Percentiles rank a stretch among this genome's conserved stretches.
These are phyloP conservation scores for Drosophila subobscura DNA, from an alignment of 1,140 invertebrate genomes.

Conservation along the genomic window DNA sequence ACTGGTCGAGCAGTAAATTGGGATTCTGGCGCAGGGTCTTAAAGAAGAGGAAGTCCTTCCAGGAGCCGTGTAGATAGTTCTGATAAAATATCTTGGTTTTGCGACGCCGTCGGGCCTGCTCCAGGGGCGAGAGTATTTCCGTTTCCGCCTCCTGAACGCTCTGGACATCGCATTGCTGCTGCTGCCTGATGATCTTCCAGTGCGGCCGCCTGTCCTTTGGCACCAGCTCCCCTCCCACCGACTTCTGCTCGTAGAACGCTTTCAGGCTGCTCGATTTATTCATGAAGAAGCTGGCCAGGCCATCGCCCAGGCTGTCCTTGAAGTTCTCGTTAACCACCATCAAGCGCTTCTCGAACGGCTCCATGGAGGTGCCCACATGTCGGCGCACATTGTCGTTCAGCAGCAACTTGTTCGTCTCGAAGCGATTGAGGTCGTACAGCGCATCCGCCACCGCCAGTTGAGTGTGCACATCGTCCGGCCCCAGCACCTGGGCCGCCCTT, in stretches of 20 bases:
- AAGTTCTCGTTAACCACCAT: slow-evolving; percentile 65
- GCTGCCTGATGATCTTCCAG: slow-evolving; percentile 56
- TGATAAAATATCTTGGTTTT: slow-evolving; percentile 70
- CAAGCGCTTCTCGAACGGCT: slow-evolving; percentile 52
- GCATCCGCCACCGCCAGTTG: slow-evolving; percentile 58
- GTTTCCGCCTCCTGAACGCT: slow-evolving; percentile 52
- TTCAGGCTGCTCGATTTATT: slow-evolving; percentile 30
- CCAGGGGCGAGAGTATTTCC: slow-evolving; percentile 55
- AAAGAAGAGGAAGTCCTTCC: slow-evolving; percentile 72
- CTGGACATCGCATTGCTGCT: slow-evolving; percentile 64
- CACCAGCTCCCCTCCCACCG: slow-evolving; percentile 1
- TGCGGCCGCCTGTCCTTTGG: slow-evolving; percentile 15
- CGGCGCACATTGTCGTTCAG: slow-evolving; percentile 47
- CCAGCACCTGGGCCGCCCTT: not conserved
- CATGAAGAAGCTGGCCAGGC: slow-evolving; percentile 55
- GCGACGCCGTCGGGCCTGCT: slow-evolving; percentile 53
- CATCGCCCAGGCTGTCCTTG: slow-evolving; percentile 49
- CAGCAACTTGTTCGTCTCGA: slow-evolving; percentile 65
- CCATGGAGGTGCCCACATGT: slow-evolving; percentile 42
- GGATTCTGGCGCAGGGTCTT: slow-evolving; percentile 50
- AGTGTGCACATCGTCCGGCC: slow-evolving; percentile 1
- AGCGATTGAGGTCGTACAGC: slow-evolving; percentile 65
- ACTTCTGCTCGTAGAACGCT: slow-evolving; percentile 44
- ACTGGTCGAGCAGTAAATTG: slow-evolving; percentile 20
- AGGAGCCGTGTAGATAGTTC: slow-evolving; percentile 62